Evolutionary conservation across 2,888 invertebrate species (phyloP).

Genomic region (Apoderus coryli): DNA sequence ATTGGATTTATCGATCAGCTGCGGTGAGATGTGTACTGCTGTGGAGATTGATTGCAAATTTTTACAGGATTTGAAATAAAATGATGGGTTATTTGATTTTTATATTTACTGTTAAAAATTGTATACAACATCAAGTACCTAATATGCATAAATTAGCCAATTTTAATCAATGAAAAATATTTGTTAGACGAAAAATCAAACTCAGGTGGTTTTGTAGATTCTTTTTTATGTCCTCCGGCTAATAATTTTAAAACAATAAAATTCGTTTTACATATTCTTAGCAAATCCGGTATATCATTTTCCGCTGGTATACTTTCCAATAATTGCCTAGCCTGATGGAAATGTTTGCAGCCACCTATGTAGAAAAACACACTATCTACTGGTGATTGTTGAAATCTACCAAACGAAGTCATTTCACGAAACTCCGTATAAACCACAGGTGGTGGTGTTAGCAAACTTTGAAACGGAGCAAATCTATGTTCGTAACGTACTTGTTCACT

Average conservation of each 20-base stretch:
- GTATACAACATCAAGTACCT: no score
- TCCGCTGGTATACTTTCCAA: slow-evolving; percentile 71
- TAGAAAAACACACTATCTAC: slow-evolving; percentile 47
- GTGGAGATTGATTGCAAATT: no score
- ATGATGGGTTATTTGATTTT: no score
- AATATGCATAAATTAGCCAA: slow-evolving; percentile 27
- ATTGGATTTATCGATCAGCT: no score
- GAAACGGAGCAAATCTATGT: slow-evolving; percentile 84
- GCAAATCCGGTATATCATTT: slow-evolving; percentile 65
- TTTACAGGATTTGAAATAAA: no score
- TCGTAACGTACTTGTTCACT: slow-evolving; percentile 89
- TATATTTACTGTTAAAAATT: no score
- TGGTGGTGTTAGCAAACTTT: slow-evolving; percentile 73
- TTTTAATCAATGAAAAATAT: slow-evolving; percentile 83
- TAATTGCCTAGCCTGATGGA: slow-evolving; percentile 77
- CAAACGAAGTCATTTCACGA: slow-evolving; percentile 64
- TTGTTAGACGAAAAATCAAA: slow-evolving; percentile 84
- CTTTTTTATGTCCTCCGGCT: slow-evolving; percentile 83
- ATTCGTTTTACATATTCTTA: slow-evolving; percentile 90
- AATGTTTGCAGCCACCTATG: slow-evolving; percentile 77
- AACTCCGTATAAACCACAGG: slow-evolving; percentile 84
- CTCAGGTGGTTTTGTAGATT: slow-evolving; percentile 69
- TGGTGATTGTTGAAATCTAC: slow-evolving; percentile 38
- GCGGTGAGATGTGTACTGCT: no score
- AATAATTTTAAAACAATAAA: slow-evolving; percentile 87